phyloP scores from a whole-genome alignment of 2,113 vertebrate genomes.

The Prochilodus magdalenae region DNA sequence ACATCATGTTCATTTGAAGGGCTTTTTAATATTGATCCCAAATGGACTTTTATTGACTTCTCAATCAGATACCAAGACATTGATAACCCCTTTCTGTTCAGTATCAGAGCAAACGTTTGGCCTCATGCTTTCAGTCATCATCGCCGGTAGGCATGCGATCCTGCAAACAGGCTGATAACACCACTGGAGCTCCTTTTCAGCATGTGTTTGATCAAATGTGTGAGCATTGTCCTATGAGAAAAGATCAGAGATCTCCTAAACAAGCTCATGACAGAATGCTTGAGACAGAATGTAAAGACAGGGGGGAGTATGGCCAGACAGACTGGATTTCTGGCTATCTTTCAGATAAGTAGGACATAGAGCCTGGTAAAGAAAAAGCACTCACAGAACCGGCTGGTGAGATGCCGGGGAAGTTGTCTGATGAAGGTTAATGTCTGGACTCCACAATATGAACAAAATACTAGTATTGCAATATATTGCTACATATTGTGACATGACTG shows the following conservation, averaged over 20 bases:
- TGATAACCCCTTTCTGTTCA: background rate
- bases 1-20: background rate
- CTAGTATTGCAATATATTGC: background rate
- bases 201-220: background rate
- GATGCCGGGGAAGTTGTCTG: slow-evolving; percentile 13
- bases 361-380: slow-evolving; percentile 34
- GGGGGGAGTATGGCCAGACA: background rate
- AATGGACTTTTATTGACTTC: slow-evolving; percentile 6
- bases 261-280: background rate
- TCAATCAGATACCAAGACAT: slow-evolving; percentile 15
- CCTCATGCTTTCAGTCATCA: background rate
- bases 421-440: background rate
- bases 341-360: slow-evolving; percentile 45
- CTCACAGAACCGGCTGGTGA: slow-evolving; percentile 1
- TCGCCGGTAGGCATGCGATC: background rate
- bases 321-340: slow-evolving; percentile 27
- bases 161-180: background rate
- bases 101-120: slow-evolving; percentile 18
- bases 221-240: background rate
- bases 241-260: background rate
- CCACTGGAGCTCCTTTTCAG: background rate
- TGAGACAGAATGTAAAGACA: background rate
- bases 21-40: slow-evolving; percentile 11
- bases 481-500: too few species aligned
- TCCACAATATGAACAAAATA: background rate